A percentile compares a stretch with the other conserved stretches of the same genome.
These are phyloP conservation scores for Drosophila fuyamai DNA, from an alignment of 1,140 invertebrate species.

Conservation along the genomic window DNA sequence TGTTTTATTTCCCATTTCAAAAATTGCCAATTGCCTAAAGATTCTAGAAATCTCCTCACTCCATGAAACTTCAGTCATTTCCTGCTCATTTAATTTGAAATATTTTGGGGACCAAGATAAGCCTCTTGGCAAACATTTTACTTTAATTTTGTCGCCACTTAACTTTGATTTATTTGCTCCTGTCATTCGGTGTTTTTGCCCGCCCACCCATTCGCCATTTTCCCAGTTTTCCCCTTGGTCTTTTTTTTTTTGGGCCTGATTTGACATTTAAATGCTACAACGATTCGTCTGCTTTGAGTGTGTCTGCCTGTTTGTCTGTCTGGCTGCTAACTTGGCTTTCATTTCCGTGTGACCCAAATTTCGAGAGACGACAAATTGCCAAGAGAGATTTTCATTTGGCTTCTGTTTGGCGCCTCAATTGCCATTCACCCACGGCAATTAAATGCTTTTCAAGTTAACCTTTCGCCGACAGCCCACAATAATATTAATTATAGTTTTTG, in stretches of 20 bases:
- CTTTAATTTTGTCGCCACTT: conserved; percentile 44
- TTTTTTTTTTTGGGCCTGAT: conserved; percentile 14
- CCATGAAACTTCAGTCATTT: neutral
- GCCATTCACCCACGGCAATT: conserved; percentile 45
- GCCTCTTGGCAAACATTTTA: conserved; percentile 15
- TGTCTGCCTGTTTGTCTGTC: neutral
- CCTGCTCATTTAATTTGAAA: neutral
- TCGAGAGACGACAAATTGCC: conserved; percentile 29
- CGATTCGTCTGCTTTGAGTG: conserved; percentile 20
- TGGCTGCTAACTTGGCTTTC: conserved; percentile 38
- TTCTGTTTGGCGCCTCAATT: conserved; percentile 37
- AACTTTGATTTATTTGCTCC: conserved; percentile 48
- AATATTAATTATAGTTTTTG: conserved; percentile 52
- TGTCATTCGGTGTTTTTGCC: conserved; percentile 13
- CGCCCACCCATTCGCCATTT: conserved; percentile 1
- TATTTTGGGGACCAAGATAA: neutral
- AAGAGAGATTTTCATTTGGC: conserved; percentile 27
- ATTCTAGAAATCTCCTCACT: too few relatives aligned
- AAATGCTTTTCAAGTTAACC: conserved; percentile 31
- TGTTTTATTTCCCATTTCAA: too few relatives aligned
- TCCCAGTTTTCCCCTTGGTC: neutral
- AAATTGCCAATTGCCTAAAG: too few relatives aligned
- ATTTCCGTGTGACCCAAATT: conserved; percentile 45
- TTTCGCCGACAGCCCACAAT: conserved; percentile 33
- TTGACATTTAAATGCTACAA: conserved; percentile 39